Percentiles rank a stretch among this genome's conserved stretches.
Conservation (phyloP, 1,140 invertebrate species). For the Eumaeus atala region DNA sequence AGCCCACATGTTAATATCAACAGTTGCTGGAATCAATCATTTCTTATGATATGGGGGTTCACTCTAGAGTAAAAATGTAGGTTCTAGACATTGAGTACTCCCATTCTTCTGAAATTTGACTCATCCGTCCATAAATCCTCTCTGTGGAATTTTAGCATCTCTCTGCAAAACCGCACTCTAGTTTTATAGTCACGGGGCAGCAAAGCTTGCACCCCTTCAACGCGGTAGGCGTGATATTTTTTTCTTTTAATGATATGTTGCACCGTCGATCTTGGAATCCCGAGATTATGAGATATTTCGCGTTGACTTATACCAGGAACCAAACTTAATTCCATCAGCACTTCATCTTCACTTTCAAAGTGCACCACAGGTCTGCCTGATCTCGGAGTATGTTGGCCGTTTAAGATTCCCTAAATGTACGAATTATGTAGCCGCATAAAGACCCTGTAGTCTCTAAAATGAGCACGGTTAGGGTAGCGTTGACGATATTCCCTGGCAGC, state of each 20-base stretch:
- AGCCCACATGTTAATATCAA: conserved; percentile 16
- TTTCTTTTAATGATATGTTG: conserved; percentile 13
- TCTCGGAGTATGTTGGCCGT: conserved; percentile 13
- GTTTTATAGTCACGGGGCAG: too few species aligned
- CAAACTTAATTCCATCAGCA: conserved; percentile 11
- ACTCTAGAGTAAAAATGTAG: conserved; percentile 15
- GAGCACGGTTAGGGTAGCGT: conserved; percentile 17
- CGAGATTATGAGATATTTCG: too few species aligned
- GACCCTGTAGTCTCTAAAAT: conserved; percentile 16
- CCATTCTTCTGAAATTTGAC: conserved; percentile 18
- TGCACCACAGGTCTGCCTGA: conserved; percentile 13
- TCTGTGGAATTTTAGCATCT: too few species aligned
- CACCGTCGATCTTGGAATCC: neutral
- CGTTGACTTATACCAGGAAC: too few species aligned
- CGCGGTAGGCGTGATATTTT: too few species aligned
- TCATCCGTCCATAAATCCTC: too few species aligned
- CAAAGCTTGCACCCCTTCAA: too few species aligned
- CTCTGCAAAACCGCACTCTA: too few species aligned
- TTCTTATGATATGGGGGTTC: conserved; percentile 13
- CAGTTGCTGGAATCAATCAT: conserved; percentile 17
- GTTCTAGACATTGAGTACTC: conserved; percentile 15
- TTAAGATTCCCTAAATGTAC: conserved; percentile 19
- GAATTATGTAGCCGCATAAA: conserved; percentile 18
- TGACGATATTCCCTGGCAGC: too few species aligned
- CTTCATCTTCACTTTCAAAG: conserved; percentile 11